phyloP scores from a whole-genome alignment of 2,797 vertebrate species.

The Gastrophryne carolinensis region DNA sequence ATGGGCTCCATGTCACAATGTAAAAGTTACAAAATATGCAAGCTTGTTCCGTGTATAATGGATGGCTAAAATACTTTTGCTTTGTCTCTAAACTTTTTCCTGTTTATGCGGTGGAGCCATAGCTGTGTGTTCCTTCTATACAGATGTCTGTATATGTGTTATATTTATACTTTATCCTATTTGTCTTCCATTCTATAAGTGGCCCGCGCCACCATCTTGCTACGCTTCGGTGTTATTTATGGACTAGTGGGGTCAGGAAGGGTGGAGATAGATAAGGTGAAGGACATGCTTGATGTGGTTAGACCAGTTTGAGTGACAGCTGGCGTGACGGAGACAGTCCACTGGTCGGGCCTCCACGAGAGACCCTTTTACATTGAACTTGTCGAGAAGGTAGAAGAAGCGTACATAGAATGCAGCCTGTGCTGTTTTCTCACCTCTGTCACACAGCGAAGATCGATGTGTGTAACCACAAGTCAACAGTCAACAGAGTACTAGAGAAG shows the following conservation, averaged over 20 bases:
- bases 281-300: conserved; percentile 2
- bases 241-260: conserved; percentile 32
- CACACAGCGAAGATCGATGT: conserved; percentile 18
- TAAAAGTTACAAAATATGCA: neutral
- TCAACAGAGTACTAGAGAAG: neutral
- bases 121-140: neutral
- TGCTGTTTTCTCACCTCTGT: conserved; percentile 30
- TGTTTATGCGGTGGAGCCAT: conserved; percentile 26
- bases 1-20: neutral
- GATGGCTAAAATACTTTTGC: neutral
- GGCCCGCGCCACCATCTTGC: neutral
- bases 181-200: neutral
- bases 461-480: neutral
- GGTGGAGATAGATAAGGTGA: conserved; percentile 10
- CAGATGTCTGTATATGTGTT: neutral
- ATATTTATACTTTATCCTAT: neutral
- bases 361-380: conserved; percentile 38
- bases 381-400: conserved; percentile 6
- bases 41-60: neutral
- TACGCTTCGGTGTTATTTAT: conserved; percentile 17
- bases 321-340: conserved; percentile 33
- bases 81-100: conserved; percentile 16
- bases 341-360: conserved; percentile 18
- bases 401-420: conserved; percentile 12
- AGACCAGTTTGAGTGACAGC: conserved; percentile 12